Evolutionary conservation across 2,888 invertebrate species (phyloP).

Genomic region (Loripinus fragilis): DNA sequence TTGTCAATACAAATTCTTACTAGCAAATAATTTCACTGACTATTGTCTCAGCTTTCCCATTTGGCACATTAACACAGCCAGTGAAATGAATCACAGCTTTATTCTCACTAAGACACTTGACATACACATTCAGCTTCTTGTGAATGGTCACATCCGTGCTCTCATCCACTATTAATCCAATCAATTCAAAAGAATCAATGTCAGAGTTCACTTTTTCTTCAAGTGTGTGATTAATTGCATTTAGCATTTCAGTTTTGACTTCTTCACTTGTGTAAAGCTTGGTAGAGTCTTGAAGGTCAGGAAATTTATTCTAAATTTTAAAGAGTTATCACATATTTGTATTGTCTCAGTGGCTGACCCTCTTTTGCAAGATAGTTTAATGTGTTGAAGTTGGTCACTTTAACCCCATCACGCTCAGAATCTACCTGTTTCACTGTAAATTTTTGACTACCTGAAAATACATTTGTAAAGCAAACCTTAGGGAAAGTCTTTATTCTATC

Average conservation of each 20-base stretch:
- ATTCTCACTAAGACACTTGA: slow-evolving; percentile 21
- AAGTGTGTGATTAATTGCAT: slow-evolving; percentile 25
- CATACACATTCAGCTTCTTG: slow-evolving; percentile 46
- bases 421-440: too few relatives aligned
- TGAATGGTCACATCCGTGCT: slow-evolving; percentile 41
- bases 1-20: neutral
- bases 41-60: slow-evolving; percentile 45
- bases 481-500: too few relatives aligned
- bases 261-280: slow-evolving; percentile 23
- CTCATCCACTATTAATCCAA: slow-evolving; percentile 42
- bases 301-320: slow-evolving; percentile 30
- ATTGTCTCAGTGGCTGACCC: neutral
- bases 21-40: slow-evolving; percentile 22
- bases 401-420: too few relatives aligned
- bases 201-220: slow-evolving; percentile 21
- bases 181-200: slow-evolving; percentile 25
- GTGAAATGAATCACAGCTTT: slow-evolving; percentile 35
- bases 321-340: neutral
- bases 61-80: slow-evolving; percentile 26
- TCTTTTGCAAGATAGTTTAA: neutral
- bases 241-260: slow-evolving; percentile 41
- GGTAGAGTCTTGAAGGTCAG: slow-evolving; percentile 28
- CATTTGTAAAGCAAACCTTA: too few relatives aligned
- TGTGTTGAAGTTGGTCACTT: too few relatives aligned
- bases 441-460: too few relatives aligned